A percentile compares a stretch with the other conserved stretches of the same genome.
phyloP scores from a whole-genome alignment of 2,113 vertebrate species.

The Dasyurus viverrinus region DNA sequence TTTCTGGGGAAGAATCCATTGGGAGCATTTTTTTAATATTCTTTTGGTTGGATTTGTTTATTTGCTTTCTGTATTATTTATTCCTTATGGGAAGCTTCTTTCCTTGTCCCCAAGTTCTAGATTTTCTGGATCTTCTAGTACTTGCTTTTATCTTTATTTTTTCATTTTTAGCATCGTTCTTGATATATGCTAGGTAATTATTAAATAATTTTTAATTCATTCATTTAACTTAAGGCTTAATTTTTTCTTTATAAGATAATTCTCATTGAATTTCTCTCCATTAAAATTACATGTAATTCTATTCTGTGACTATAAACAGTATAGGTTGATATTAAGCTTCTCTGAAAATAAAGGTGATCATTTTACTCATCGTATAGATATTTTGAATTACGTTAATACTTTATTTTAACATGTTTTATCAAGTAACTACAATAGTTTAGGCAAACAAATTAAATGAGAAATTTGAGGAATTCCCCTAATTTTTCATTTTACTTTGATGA shows the following conservation, averaged over 20 bases:
- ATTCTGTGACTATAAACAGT: not conserved
- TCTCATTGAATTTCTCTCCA: not conserved
- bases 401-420: not conserved
- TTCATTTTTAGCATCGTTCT: not conserved
- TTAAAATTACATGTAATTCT: not conserved
- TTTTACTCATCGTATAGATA: not conserved
- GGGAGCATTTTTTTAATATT: not conserved
- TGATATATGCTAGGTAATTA: not conserved
- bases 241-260: not conserved
- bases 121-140: not conserved
- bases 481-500: slow-evolving; percentile 15
- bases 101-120: not conserved
- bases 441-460: not conserved
- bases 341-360: not conserved
- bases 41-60: not conserved
- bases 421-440: not conserved
- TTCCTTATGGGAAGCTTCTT: not conserved
- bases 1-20: not conserved
- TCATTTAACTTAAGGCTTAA: not conserved
- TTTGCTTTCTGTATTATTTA: not conserved
- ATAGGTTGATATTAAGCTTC: not conserved
- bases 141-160: not conserved
- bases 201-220: not conserved
- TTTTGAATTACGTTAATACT: not conserved
- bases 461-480: not conserved